phyloP scores from a whole-genome alignment of 1,140 invertebrate genomes.

The Apis florea region DNA sequence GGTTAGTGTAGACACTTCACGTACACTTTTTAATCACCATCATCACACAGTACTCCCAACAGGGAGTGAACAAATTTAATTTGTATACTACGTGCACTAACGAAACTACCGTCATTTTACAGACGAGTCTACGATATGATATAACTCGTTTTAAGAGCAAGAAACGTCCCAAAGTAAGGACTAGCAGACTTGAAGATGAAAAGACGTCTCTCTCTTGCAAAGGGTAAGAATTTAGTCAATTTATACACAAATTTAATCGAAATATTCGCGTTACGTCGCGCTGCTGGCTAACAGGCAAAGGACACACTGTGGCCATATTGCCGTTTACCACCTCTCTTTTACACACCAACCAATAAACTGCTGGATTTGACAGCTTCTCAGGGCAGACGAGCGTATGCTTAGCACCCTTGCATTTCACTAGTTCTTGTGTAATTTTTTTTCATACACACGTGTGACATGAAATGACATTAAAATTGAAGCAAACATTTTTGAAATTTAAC shows the following conservation, averaged over 20 bases:
- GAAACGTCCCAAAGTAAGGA: neutral
- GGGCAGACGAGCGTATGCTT: slow-evolving; percentile 18
- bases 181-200: neutral
- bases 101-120: slow-evolving; percentile 48
- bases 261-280: slow-evolving; percentile 59
- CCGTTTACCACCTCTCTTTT: slow-evolving; percentile 59
- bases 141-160: slow-evolving; percentile 50
- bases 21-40: slow-evolving; percentile 14
- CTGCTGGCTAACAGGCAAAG: slow-evolving; percentile 60
- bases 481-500: neutral
- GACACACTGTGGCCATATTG: slow-evolving; percentile 74
- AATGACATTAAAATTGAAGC: neutral
- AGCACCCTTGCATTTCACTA: neutral
- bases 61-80: neutral
- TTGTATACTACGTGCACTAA: slow-evolving; percentile 23
- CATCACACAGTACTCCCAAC: neutral
- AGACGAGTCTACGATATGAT: slow-evolving; percentile 44
- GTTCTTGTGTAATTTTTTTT: neutral
- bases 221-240: slow-evolving; percentile 47
- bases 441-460: neutral
- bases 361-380: slow-evolving; percentile 61
- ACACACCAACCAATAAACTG: slow-evolving; percentile 46
- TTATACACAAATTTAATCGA: slow-evolving; percentile 7
- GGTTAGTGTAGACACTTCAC: slow-evolving; percentile 63
- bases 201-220: slow-evolving; percentile 38